Evolutionary conservation across 2,113 vertebrate species (phyloP).

Genomic region (Lampris megalopsis): DNA sequence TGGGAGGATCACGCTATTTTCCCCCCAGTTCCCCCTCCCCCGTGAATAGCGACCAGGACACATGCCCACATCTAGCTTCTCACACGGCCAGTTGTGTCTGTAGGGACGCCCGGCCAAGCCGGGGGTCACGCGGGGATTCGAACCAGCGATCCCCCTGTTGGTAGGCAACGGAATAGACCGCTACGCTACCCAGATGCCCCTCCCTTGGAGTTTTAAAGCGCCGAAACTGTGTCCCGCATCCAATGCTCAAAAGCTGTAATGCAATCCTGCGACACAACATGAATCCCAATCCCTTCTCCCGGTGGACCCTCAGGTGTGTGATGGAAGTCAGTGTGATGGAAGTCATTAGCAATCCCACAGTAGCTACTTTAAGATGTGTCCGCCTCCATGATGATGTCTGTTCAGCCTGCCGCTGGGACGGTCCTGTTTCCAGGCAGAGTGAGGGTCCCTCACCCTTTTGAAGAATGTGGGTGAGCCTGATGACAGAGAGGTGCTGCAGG

Average conservation of each 20-base stretch:
- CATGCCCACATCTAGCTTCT: too few relatives aligned
- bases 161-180: too few relatives aligned
- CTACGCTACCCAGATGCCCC: too few relatives aligned
- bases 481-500: slow-evolving; percentile 45
- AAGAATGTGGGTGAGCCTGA: slow-evolving; percentile 53
- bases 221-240: neutral
- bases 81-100: too few relatives aligned
- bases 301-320: slow-evolving; percentile 1
- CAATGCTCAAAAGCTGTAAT: too few relatives aligned
- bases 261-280: too few relatives aligned
- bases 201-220: neutral
- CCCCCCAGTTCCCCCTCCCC: too few relatives aligned
- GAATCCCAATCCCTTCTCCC: neutral
- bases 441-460: slow-evolving; percentile 46
- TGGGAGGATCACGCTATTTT: too few relatives aligned
- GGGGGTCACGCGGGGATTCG: too few relatives aligned
- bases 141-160: too few relatives aligned
- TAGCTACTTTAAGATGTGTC: slow-evolving; percentile 2
- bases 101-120: too few relatives aligned
- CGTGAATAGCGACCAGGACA: too few relatives aligned
- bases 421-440: slow-evolving; percentile 18
- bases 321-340: neutral
- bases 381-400: slow-evolving; percentile 55
- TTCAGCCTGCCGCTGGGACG: slow-evolving; percentile 39
- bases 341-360: slow-evolving; percentile 1